Conservation (phyloP, 2,797 vertebrate genomes). For the Phrynocephalus vlangalii region DNA sequence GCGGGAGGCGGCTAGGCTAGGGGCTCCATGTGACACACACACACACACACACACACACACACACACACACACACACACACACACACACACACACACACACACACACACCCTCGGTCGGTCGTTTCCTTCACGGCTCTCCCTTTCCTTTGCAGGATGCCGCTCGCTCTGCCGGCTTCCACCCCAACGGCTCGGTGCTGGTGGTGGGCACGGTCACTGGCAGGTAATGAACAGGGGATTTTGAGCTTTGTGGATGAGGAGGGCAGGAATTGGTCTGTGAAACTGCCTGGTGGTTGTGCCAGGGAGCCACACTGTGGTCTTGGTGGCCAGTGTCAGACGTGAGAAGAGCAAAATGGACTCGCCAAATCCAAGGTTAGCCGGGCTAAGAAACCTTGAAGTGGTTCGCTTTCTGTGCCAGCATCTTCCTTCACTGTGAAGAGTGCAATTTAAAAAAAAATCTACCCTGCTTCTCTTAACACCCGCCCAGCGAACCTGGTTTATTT, state of each 20-base stretch:
- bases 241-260: background rate
- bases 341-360: too few relatives aligned
- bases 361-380: too few relatives aligned
- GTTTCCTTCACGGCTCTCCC: background rate
- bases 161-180: conserved; percentile 88
- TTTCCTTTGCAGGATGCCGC: conserved; percentile 83
- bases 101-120: fast-evolving
- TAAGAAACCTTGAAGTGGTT: background rate
- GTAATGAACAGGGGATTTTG: conserved; percentile 70
- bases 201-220: conserved; percentile 90
- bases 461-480: too few relatives aligned
- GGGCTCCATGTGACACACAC: fast-evolving
- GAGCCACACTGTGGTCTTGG: too few relatives aligned
- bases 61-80: too few relatives aligned
- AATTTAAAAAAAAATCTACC: too few relatives aligned
- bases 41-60: too few relatives aligned
- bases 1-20: fast-evolving
- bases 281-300: too few relatives aligned
- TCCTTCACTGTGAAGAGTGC: too few relatives aligned
- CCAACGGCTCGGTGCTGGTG: conserved; percentile 86
- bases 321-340: background rate
- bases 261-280: background rate
- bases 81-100: too few relatives aligned
- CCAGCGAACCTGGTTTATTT: too few relatives aligned
- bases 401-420: background rate